A percentile compares a stretch with the other conserved stretches of the same genome.
These are phyloP conservation scores for Equus quagga DNA, from an alignment of 2,113 vertebrate genomes.

Conservation along the genomic window DNA sequence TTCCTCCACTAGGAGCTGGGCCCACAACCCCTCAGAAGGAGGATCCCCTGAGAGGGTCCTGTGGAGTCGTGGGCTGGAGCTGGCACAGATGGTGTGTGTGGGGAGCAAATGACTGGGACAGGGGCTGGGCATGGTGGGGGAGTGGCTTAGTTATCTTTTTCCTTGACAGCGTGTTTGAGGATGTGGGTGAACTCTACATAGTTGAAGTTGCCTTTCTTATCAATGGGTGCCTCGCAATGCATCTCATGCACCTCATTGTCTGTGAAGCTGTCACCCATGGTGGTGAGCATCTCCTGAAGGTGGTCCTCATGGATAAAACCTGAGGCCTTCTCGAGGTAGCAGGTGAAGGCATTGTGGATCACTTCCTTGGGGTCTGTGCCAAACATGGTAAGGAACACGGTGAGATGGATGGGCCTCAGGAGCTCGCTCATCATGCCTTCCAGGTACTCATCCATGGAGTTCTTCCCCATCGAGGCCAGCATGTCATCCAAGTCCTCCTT, in stretches of 20 bases:
- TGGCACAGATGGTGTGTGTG: neutral
- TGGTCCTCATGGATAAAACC: conserved; percentile 99
- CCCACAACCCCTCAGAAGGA: neutral
- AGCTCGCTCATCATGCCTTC: conserved; percentile 99
- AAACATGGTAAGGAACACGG: conserved; percentile 99
- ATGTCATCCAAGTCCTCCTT: conserved; percentile 99
- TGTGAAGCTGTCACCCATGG: conserved; percentile 99
- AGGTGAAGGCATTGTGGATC: conserved; percentile 98
- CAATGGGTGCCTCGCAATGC: conserved; percentile 97
- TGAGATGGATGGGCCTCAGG: conserved; percentile 99
- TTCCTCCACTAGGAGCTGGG: neutral
- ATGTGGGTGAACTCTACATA: conserved; percentile 99
- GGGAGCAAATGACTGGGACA: neutral
- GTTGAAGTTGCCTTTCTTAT: conserved; percentile 99
- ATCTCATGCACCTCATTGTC: conserved; percentile 99
- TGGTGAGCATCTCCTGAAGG: conserved; percentile 97
- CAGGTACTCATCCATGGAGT: conserved; percentile 98
- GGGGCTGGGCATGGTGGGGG: neutral
- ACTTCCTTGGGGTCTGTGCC: conserved; percentile 98
- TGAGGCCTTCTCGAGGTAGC: conserved; percentile 97
- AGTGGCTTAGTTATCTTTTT: conserved; percentile 87
- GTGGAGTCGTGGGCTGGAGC: accelerated
- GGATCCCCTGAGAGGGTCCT: neutral
- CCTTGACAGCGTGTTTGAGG: conserved; percentile 97
- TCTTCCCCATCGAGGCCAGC: conserved; percentile 98